A percentile compares a stretch with the other conserved stretches of the same genome.
Conservation (phyloP, 2,888 invertebrate species). For the Spialia ferax region DNA sequence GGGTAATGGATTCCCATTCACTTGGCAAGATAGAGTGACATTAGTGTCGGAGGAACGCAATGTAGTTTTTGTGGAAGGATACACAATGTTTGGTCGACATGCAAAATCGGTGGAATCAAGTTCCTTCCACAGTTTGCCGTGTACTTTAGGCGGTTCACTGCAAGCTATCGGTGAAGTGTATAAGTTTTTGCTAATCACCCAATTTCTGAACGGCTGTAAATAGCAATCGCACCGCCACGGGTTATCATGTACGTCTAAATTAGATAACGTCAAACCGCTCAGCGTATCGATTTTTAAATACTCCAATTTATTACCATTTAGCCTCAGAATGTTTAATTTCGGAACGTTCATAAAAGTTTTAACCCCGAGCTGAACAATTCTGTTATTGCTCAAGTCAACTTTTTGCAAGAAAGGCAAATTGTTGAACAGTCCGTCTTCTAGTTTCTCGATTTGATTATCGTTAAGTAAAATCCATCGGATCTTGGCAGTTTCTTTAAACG, state of each 20-base stretch:
- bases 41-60: slow-evolving; percentile 89
- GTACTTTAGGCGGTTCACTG: slow-evolving; percentile 89
- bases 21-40: slow-evolving; percentile 91
- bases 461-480: slow-evolving; percentile 91
- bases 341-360: slow-evolving; percentile 91
- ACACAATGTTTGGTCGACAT: slow-evolving; percentile 92
- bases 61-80: slow-evolving; percentile 86
- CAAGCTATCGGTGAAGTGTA: slow-evolving; percentile 92
- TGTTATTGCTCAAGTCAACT: slow-evolving; percentile 92
- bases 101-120: slow-evolving; percentile 91
- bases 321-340: slow-evolving; percentile 88
- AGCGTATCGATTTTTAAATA: slow-evolving; percentile 89
- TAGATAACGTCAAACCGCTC: slow-evolving; percentile 88
- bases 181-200: slow-evolving; percentile 90
- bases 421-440: slow-evolving; percentile 92
- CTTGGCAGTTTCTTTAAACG: slow-evolving; percentile 90
- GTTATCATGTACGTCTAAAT: slow-evolving; percentile 92
- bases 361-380: slow-evolving; percentile 89
- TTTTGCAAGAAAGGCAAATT: slow-evolving; percentile 91
- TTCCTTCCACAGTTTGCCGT: slow-evolving; percentile 91
- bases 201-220: slow-evolving; percentile 92
- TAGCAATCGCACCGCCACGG: slow-evolving; percentile 97
- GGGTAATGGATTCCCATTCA: slow-evolving; percentile 91
- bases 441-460: slow-evolving; percentile 90
- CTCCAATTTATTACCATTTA: slow-evolving; percentile 92